phyloP scores from a whole-genome alignment of 2,797 vertebrate species.

The Sitta carolinensis region DNA sequence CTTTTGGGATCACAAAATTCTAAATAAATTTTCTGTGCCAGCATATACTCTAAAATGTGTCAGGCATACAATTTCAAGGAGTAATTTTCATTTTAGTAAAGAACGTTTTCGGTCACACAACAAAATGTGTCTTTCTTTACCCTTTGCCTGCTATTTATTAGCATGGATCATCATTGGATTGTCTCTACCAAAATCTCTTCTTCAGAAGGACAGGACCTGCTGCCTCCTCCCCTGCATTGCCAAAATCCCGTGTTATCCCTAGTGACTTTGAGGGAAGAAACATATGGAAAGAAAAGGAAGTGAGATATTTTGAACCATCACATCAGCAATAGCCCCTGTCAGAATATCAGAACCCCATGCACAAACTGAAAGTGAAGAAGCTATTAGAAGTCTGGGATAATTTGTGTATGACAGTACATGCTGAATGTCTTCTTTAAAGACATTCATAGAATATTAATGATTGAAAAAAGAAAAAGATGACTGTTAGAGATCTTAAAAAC shows the following conservation, averaged over 20 bases:
- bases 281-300: neutral
- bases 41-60: neutral
- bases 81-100: neutral
- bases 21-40: neutral
- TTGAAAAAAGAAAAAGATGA: neutral
- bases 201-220: neutral
- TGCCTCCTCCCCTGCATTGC: neutral
- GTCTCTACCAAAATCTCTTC: neutral
- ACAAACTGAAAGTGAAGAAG: neutral
- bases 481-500: neutral
- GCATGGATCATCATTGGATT: rapidly evolving
- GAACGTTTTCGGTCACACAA: neutral
- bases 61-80: neutral
- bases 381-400: neutral
- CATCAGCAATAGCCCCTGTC: neutral
- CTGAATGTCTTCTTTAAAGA: neutral
- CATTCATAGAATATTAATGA: constrained; percentile 11
- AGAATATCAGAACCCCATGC: neutral
- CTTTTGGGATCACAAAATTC: neutral
- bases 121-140: neutral
- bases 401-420: neutral
- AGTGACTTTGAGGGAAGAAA: neutral
- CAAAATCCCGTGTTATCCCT: neutral
- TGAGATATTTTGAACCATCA: neutral
- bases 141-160: neutral